These are phyloP conservation scores for Clinocottus analis DNA, from an alignment of 2,113 vertebrate genomes.

Conservation along the genomic window DNA sequence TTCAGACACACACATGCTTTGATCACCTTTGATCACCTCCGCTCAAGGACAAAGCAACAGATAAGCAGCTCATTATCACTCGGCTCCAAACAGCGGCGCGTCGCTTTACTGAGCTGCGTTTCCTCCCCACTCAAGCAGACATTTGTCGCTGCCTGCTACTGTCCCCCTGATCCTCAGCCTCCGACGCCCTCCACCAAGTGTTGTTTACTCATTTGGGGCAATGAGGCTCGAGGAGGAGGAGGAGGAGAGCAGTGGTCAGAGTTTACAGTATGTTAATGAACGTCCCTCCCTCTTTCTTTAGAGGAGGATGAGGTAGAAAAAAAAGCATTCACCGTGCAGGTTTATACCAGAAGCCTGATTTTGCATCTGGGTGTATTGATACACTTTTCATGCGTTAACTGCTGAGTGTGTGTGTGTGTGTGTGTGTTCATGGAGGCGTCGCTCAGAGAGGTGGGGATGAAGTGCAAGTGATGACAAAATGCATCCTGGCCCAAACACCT, in stretches of 20 bases:
- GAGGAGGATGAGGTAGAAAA: neutral
- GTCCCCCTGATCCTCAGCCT: constrained; percentile 54
- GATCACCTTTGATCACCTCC: constrained; percentile 8
- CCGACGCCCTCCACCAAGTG: constrained; percentile 57
- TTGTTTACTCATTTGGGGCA: constrained; percentile 61
- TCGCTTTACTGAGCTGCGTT: constrained; percentile 64
- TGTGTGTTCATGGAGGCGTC: constrained; percentile 35
- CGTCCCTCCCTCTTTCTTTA: neutral
- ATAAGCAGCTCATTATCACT: constrained; percentile 69
- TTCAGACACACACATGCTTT: no score
- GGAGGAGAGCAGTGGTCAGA: constrained; percentile 20
- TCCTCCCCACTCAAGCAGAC: constrained; percentile 67
- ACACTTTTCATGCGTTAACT: constrained; percentile 6
- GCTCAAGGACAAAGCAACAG: constrained; percentile 44
- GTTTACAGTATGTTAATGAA: constrained; percentile 29
- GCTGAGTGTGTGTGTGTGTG: neutral
- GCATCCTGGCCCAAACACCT: constrained; percentile 80
- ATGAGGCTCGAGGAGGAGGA: constrained; percentile 33
- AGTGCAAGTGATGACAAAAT: constrained; percentile 74
- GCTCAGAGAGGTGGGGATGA: constrained; percentile 36
- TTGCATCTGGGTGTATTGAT: constrained; percentile 1
- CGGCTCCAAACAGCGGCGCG: constrained; percentile 66
- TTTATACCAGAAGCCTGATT: neutral
- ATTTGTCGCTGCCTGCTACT: constrained; percentile 73
- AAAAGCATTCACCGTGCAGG: neutral